Base-by-base conservation (phyloP, 1,140 invertebrate genomes). In the Laodelphax striatellus region DNA sequence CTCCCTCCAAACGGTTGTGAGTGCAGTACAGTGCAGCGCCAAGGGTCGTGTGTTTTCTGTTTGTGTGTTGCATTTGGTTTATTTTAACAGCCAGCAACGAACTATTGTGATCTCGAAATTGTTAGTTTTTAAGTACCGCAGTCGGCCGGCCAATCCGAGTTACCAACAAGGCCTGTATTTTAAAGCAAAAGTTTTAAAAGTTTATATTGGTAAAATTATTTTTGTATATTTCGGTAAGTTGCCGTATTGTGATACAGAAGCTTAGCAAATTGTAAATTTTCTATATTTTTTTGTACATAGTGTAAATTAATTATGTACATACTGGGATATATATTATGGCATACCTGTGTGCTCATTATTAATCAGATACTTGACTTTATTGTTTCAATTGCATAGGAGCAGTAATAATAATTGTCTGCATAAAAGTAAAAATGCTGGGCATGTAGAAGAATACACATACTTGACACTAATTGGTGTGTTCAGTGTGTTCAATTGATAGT, bases 201-300 rank as follows among this genome's bases (percentile, higher is more conserved):
- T 31, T 55, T 55, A 38, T 31, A 31, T 28, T 55, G 28, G 28
- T 28, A 55, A 19, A 31, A 17, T 55, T 55, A 55, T 55, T 55
- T 55, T 55, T 55, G 54, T 55, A 55, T 55, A 55, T 55, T 55
- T 55, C 54, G 54, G 54, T 55, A 38, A 14, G 5, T 31, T 55
- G 19, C 22, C 28, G 54, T 34, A 28, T 17, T 55, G 28, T 55
- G 54, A 53, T 53, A 53, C 22, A 31, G 31, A 16, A 31, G 38
- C 31, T 55, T 55, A 24, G 13, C 54, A 55, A 55, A 55, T 16
- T 55, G 54, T 55, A 55, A 31, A 55, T 55, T 55, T 55, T 53
- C 52, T 53, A 22, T 55, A 55, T 31, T 34, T 24, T n/a, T 55
- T 34, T 34, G 38, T 31, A 31, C 22, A 34, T 55, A 17, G 6